A percentile compares a stretch with the other conserved stretches of the same genome.
These are phyloP conservation scores for Plecotus auritus DNA, from an alignment of 2,113 vertebrate species.

Conservation along the genomic window DNA sequence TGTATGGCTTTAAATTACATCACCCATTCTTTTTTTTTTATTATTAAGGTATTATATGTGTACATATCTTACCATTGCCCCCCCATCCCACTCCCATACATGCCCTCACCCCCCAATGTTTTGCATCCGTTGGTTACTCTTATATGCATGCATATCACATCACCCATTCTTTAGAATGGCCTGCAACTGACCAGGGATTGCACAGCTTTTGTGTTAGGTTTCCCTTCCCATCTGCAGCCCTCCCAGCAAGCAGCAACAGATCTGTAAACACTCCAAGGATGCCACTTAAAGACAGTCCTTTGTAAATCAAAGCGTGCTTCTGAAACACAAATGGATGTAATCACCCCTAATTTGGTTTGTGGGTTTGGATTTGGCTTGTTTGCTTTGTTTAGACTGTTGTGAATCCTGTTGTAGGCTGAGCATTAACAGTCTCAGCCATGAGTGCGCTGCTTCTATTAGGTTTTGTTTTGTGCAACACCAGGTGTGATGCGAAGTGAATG, in stretches of 20 bases:
- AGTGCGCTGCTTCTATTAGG: background rate
- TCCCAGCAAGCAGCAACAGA: background rate
- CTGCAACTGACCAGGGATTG: background rate
- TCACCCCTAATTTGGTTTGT: constrained; percentile 17
- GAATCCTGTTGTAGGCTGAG: background rate
- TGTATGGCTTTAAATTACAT: background rate
- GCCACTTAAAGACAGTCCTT: constrained; percentile 27
- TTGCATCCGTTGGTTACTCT: no score
- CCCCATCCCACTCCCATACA: no score
- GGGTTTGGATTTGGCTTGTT: background rate
- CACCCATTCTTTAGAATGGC: background rate
- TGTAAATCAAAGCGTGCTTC: constrained; percentile 27
- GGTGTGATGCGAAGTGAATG: background rate
- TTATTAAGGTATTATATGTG: no score
- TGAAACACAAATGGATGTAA: constrained; percentile 6
- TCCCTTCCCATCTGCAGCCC: background rate
- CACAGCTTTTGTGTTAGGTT: background rate
- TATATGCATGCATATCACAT: no score
- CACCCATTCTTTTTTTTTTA: background rate
- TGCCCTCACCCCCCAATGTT: no score
- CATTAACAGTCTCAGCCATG: background rate
- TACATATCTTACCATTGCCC: no score
- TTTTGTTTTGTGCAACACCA: background rate
- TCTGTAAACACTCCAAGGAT: background rate
- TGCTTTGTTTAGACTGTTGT: constrained; percentile 36